Evolutionary conservation across 2,888 invertebrate genomes (phyloP).

Genomic region (Drosophila histrio): DNA sequence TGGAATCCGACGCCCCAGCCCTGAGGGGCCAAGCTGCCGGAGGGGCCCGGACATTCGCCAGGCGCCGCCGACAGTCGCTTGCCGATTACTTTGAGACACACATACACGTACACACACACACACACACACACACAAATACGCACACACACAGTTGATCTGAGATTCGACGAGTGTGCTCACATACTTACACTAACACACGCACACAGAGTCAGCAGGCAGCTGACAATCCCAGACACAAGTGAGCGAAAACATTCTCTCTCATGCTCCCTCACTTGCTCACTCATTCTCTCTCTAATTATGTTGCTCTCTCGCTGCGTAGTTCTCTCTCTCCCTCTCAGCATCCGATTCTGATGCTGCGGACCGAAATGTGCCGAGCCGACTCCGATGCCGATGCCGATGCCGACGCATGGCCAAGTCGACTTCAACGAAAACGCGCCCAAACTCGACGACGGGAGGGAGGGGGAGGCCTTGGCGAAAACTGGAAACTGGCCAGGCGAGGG

Average conservation of each 20-base stretch:
- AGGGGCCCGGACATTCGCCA: conserved; percentile 37
- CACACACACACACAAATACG: not conserved
- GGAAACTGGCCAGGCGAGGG: conserved; percentile 34
- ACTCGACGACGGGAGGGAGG: not conserved
- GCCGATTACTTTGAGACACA: conserved; percentile 37
- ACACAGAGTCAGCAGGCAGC: conserved; percentile 34
- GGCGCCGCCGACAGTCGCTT: conserved; percentile 45
- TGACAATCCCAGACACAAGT: conserved; percentile 43
- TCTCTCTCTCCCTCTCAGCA: conserved; percentile 19
- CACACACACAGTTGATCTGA: not conserved
- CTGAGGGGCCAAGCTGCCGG: conserved; percentile 22
- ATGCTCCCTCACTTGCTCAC: not conserved
- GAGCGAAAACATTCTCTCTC: conserved; percentile 2
- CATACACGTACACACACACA: conserved; percentile 10
- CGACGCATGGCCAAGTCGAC: conserved; percentile 48
- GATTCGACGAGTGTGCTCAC: not conserved
- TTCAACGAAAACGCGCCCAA: conserved; percentile 51
- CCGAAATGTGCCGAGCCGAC: conserved; percentile 10
- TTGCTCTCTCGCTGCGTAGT: not conserved
- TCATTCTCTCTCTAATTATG: not conserved
- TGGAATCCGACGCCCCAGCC: conserved; percentile 47
- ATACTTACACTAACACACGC: conserved; percentile 9
- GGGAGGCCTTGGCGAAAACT: conserved; percentile 33
- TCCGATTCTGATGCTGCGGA: not conserved
- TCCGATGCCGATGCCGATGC: conserved; percentile 17